Evolutionary conservation across 2,113 vertebrate genomes (phyloP).

Genomic region (Cheilinus undulatus): DNA sequence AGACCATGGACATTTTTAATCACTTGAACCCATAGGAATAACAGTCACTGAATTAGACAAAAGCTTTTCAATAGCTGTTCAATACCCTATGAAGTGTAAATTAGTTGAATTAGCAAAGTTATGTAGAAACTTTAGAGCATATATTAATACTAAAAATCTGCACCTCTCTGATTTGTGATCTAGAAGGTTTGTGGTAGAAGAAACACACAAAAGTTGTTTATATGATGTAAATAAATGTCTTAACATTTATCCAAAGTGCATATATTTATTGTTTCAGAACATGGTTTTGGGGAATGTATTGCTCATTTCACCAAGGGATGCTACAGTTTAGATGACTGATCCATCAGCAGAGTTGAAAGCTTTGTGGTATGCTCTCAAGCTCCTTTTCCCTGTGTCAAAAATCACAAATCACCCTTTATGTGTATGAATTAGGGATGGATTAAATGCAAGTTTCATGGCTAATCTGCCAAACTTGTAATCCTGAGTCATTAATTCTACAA

Average conservation of each 20-base stretch:
- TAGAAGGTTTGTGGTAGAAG: slow-evolving; percentile 54
- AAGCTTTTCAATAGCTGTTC: slow-evolving; percentile 26
- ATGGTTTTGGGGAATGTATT: not conserved
- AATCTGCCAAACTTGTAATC: not conserved
- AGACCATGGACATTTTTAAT: slow-evolving; percentile 22
- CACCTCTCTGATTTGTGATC: slow-evolving; percentile 35
- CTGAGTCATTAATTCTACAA: slow-evolving; percentile 11
- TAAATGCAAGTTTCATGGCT: too few species aligned
- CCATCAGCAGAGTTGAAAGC: too few species aligned
- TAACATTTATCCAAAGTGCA: slow-evolving; percentile 52
- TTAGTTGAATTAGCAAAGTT: slow-evolving; percentile 31
- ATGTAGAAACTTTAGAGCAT: slow-evolving; percentile 38
- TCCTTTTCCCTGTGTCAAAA: too few species aligned
- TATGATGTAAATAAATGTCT: slow-evolving; percentile 76
- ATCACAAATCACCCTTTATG: too few species aligned
- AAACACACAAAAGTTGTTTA: slow-evolving; percentile 58
- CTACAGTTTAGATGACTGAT: too few species aligned
- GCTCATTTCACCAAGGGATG: too few species aligned
- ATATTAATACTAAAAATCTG: slow-evolving; percentile 39
- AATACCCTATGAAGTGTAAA: slow-evolving; percentile 27
- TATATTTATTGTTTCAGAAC: slow-evolving; percentile 31
- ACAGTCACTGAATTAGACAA: slow-evolving; percentile 12
- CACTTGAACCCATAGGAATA: slow-evolving; percentile 6
- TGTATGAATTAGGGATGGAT: too few species aligned
- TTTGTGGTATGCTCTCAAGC: too few species aligned